phyloP scores from a whole-genome alignment of 2,888 invertebrate species.

The Sarcophaga subvicina region DNA sequence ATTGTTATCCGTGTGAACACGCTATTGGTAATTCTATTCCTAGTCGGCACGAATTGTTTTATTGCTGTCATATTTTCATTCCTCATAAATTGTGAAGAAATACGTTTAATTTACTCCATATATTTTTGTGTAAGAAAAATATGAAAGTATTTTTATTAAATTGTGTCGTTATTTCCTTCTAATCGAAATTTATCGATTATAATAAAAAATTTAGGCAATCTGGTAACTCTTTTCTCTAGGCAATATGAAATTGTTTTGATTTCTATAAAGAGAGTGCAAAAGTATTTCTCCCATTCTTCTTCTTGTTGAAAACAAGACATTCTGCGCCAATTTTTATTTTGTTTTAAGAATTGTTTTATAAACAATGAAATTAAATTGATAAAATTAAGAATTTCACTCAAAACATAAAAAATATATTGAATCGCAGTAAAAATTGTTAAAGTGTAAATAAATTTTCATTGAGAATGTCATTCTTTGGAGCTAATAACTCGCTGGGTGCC shows the following conservation, averaged over 20 bases:
- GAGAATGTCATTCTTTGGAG: slow-evolving; percentile 81
- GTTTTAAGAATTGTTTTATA: neutral
- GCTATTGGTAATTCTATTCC: no score
- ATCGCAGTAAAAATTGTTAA: neutral
- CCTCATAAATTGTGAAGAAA: no score
- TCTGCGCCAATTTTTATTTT: slow-evolving; percentile 28
- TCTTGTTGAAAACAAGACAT: slow-evolving; percentile 1
- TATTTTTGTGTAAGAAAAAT: no score
- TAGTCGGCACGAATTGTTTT: no score
- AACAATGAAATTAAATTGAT: slow-evolving; percentile 13
- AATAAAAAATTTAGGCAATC: neutral
- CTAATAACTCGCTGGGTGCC: slow-evolving; percentile 82
- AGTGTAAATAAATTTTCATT: neutral
- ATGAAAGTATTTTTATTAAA: no score
- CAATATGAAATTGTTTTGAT: neutral
- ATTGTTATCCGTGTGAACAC: no score
- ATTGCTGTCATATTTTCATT: no score
- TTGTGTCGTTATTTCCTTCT: neutral
- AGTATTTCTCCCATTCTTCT: neutral
- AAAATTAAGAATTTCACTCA: neutral
- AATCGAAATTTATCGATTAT: neutral
- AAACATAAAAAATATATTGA: slow-evolving; percentile 12
- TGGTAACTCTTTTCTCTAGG: neutral
- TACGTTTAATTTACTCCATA: no score
- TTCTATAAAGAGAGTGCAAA: neutral